Evolutionary conservation across 2,888 invertebrate genomes (phyloP), one percentile per base, ranked within the genome.

Genomic region (Pollenia amentaria): DNA sequence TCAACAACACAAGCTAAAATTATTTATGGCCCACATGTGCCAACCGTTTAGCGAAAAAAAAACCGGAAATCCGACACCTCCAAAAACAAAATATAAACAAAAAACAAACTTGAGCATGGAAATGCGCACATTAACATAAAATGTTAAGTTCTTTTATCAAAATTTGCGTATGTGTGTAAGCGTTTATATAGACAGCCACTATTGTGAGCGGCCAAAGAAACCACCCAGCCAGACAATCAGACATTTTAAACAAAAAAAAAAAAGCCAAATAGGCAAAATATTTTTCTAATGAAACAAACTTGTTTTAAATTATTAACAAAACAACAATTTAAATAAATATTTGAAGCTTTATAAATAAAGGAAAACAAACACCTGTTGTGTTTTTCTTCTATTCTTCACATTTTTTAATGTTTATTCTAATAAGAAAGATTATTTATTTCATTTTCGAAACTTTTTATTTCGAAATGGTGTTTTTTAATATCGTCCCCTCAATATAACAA

Each of bases 21-120:
- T 44, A 73, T 55, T 76, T 64, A 80, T 76, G 57, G 70, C 72
- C 76, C 80, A 77, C 80, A 85, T 72, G 85, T 85, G 79, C 72
- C 77, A 76, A 81, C 60, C 60, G 81, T 77, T 81, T 85, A 67
- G 76, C 57, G 44, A 65, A 78, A 40, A 76, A 62, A 67, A 81
- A 81, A 85, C 70, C 80, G 85, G 85, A 81, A 81, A 85, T 81
- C 76, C 77, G 85, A 85, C 72, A 81, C 81, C 64, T 72, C 65
- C 72, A 65, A 72, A 72, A 64, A 76, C 62, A 79, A 62, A 57
- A 69, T 46, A 77, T 16, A 62, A 65, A 55, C 11, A 48, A 67
- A 62, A 62, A 64, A 48, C 10, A n/a, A 57, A 57, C 29, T 57
- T 55, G 18, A 21, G 55, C 18, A 67, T 16, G 10, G 3, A 72